Evolutionary conservation across 2,797 vertebrate genomes (phyloP).

Genomic region (Trichosurus vulpecula): DNA sequence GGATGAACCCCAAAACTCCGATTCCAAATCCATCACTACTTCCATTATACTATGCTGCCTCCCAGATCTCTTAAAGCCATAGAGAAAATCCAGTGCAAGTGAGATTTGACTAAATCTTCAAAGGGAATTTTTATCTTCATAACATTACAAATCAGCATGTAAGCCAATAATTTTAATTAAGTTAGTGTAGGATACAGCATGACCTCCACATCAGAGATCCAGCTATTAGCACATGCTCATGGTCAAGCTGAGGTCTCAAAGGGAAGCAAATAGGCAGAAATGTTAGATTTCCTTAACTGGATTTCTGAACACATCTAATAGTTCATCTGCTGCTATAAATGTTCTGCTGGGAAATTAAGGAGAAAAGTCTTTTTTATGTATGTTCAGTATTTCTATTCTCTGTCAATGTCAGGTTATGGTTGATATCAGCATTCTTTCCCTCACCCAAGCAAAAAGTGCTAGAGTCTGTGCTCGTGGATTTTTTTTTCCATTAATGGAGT

Average conservation of each 20-base stretch:
- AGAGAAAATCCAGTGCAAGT: not conserved
- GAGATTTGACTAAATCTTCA: not conserved
- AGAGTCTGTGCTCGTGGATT: not conserved
- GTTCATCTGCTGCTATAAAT: constrained; percentile 22
- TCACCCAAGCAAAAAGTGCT: constrained; percentile 17
- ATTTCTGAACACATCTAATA: constrained; percentile 17
- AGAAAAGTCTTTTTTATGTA: constrained; percentile 1
- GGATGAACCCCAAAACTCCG: not conserved
- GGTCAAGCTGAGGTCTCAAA: not conserved
- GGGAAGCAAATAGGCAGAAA: constrained; percentile 15
- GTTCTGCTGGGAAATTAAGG: constrained; percentile 54
- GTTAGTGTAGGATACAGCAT: accelerated
- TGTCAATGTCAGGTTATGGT: constrained; percentile 44
- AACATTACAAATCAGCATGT: too few relatives aligned
- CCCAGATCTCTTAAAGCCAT: not conserved
- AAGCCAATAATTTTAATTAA: not conserved
- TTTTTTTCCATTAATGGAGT: constrained; percentile 37
- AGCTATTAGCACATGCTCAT: not conserved
- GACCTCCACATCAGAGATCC: constrained; percentile 6
- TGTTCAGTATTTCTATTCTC: constrained; percentile 21
- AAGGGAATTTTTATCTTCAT: not conserved
- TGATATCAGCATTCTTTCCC: constrained; percentile 22
- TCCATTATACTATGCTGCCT: not conserved
- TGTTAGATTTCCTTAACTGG: constrained; percentile 9
- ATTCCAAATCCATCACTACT: not conserved